Conservation (phyloP, 2,113 vertebrate species). For the Scolopax mira region DNA sequence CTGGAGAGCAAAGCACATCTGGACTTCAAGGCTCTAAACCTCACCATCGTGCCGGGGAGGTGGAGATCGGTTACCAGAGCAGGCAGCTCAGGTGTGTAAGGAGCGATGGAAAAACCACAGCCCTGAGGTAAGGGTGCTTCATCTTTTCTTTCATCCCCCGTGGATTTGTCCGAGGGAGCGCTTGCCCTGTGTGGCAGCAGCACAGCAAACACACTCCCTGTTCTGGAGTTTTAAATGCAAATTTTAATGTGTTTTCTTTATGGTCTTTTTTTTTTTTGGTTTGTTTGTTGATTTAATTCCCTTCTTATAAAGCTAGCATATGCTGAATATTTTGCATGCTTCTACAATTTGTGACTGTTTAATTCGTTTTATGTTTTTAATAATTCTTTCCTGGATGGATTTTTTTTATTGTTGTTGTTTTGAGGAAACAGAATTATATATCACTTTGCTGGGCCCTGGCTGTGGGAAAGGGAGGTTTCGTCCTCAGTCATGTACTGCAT, state of each 20-base stretch:
- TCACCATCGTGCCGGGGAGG: slow-evolving; percentile 64
- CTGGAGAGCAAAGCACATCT: slow-evolving; percentile 72
- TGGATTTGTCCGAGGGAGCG: fast-evolving
- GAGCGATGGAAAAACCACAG: slow-evolving; percentile 82
- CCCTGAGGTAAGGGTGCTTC: slow-evolving; percentile 83
- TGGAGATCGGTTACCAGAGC: slow-evolving; percentile 88
- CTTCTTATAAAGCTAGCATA: background rate
- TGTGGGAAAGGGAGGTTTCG: background rate
- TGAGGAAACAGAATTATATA: background rate
- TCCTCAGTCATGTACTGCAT: background rate
- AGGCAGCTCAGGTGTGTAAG: slow-evolving; percentile 86
- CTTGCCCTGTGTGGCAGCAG: background rate
- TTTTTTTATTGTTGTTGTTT: background rate
- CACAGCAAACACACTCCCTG: fast-evolving
- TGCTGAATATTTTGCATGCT: background rate
- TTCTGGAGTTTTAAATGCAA: background rate
- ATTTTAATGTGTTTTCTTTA: background rate
- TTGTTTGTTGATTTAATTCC: background rate
- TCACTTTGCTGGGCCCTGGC: background rate
- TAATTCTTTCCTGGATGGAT: background rate
- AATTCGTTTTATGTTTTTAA: background rate
- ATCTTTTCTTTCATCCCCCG: background rate
- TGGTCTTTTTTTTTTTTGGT: background rate
- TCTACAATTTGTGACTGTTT: background rate
- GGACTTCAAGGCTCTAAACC: slow-evolving; percentile 56